A percentile compares a stretch with the other conserved stretches of the same genome.
These are phyloP conservation scores for Xestia c-nigrum DNA, from an alignment of 2,888 invertebrate genomes.

Conservation along the genomic window DNA sequence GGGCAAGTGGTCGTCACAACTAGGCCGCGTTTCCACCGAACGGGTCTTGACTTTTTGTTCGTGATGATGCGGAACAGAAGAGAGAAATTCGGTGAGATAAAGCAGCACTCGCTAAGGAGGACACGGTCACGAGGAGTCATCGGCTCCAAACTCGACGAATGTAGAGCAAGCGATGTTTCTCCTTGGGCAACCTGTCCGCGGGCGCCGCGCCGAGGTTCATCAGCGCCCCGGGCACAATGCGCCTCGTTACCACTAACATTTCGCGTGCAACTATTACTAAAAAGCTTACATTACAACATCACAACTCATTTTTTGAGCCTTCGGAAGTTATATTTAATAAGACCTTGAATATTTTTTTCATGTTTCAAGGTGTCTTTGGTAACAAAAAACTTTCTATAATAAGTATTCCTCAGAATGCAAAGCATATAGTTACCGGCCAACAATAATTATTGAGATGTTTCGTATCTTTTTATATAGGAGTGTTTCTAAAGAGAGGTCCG, in stretches of 20 bases:
- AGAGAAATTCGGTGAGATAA: conserved; percentile 89
- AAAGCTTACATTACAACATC: conserved; percentile 60
- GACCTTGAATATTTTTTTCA: conserved; percentile 55
- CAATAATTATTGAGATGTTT: conserved; percentile 50
- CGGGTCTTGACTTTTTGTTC: conserved; percentile 89
- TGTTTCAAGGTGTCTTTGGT: conserved; percentile 51
- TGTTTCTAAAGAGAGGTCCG: conserved; percentile 43
- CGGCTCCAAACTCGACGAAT: conserved; percentile 86
- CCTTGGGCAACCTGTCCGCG: conserved; percentile 83
- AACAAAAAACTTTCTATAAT: conserved; percentile 59
- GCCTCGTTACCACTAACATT: conserved; percentile 67
- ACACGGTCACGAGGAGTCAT: conserved; percentile 89
- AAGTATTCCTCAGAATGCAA: conserved; percentile 48
- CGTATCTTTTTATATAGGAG: conserved; percentile 40
- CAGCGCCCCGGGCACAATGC: conserved; percentile 76
- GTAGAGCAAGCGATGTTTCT: conserved; percentile 87
- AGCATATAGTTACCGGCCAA: conserved; percentile 44
- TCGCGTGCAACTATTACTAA: conserved; percentile 61
- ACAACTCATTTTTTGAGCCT: conserved; percentile 46
- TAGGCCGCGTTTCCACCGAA: conserved; percentile 87
- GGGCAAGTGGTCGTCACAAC: conserved; percentile 77
- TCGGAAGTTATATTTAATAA: conserved; percentile 49
- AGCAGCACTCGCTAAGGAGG: conserved; percentile 87
- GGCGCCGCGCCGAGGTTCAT: conserved; percentile 62
- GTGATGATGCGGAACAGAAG: conserved; percentile 88